Evolutionary conservation across 2,113 vertebrate genomes (phyloP).

Genomic region (Lagopus leucura): DNA sequence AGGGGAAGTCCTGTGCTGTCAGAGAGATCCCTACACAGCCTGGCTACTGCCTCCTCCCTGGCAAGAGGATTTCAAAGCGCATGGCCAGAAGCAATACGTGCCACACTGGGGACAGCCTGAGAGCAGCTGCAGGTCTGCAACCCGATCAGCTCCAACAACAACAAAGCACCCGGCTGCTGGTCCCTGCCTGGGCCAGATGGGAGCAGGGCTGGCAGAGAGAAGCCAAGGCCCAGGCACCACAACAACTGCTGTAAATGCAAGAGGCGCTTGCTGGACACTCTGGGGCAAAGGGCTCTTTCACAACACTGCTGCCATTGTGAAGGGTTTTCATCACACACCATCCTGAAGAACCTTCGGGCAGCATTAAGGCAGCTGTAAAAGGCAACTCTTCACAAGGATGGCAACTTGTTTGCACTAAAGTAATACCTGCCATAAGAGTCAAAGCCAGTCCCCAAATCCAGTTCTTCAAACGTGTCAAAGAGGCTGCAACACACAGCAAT

Average conservation of each 20-base stretch:
- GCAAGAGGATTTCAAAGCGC: background rate
- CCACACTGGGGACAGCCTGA: background rate
- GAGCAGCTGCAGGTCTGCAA: background rate
- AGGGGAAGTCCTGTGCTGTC: background rate
- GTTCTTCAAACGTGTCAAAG: background rate
- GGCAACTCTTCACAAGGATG: background rate
- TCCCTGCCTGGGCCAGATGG: background rate
- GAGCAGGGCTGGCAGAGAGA: background rate
- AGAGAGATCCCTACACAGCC: background rate
- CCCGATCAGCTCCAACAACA: background rate
- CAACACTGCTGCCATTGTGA: background rate
- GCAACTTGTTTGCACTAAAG: background rate
- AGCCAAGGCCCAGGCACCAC: background rate
- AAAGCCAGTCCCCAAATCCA: conserved; percentile 15
- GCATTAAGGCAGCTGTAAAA: conserved; percentile 26
- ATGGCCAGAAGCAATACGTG: accelerated
- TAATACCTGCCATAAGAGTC: conserved; percentile 17
- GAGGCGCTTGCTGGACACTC: background rate
- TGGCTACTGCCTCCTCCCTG: background rate
- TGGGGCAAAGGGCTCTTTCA: background rate
- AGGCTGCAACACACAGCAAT: background rate
- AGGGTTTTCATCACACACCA: background rate
- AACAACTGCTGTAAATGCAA: background rate
- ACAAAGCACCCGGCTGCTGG: background rate
- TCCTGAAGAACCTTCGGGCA: background rate